Evolutionary conservation across 2,113 vertebrate genomes (phyloP).

Genomic region (Plotosus lineatus): DNA sequence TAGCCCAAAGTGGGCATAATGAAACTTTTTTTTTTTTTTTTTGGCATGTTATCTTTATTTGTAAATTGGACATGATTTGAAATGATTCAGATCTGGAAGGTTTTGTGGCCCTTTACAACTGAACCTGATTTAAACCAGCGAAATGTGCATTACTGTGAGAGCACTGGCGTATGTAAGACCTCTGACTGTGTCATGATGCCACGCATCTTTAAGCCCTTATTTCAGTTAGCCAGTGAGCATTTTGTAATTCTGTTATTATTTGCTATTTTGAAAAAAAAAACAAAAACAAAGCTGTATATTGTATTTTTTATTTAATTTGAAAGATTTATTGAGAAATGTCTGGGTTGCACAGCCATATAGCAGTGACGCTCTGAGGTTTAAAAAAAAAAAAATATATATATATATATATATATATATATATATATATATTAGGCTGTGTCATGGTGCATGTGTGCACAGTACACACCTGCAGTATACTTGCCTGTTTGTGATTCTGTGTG

Average conservation of each 20-base stretch:
- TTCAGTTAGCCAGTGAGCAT: neutral
- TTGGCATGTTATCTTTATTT: neutral
- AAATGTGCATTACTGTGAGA: constrained; percentile 25
- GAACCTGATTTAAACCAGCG: neutral
- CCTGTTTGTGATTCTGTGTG: constrained; percentile 9
- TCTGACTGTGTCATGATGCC: constrained; percentile 48
- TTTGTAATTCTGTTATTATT: constrained; percentile 21
- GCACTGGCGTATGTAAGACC: constrained; percentile 45
- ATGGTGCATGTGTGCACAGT: constrained; percentile 26
- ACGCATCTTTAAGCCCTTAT: constrained; percentile 43
- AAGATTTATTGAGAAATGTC: neutral
- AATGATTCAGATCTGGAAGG: constrained; percentile 28
- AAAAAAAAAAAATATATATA: too few species aligned
- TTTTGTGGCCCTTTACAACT: constrained; percentile 17
- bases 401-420: too few species aligned
- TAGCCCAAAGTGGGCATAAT: constrained; percentile 50
- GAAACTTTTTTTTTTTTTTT: neutral
- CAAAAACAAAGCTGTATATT: constrained; percentile 29
- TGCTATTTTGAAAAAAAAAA: constrained; percentile 25
- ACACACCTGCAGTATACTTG: neutral
- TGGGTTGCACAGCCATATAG: constrained; percentile 4
- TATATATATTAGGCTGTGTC: constrained; percentile 23
- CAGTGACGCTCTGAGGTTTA: constrained; percentile 8
- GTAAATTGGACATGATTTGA: neutral
- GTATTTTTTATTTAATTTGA: constrained; percentile 28